A percentile compares a stretch with the other conserved stretches of the same genome.
phyloP scores from a whole-genome alignment of 2,113 vertebrate species.

The Erpornis zantholeuca region DNA sequence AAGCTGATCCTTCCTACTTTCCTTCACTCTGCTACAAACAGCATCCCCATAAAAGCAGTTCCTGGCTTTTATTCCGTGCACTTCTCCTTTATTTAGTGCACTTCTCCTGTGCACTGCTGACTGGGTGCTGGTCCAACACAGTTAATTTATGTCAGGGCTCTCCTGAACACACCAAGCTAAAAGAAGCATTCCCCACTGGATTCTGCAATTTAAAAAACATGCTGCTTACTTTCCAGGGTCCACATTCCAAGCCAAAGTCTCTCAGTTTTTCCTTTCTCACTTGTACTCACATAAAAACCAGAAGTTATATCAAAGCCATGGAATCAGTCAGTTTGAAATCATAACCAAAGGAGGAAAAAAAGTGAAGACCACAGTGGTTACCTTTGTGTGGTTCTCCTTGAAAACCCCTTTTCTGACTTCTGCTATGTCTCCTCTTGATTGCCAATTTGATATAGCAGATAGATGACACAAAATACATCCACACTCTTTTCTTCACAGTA shows the following conservation, averaged over 20 bases:
- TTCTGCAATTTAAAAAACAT: background rate
- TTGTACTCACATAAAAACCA: background rate
- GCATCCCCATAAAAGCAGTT: background rate
- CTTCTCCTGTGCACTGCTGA: background rate
- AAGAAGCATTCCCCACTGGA: background rate
- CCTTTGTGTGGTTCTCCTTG: background rate
- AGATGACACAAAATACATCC: background rate
- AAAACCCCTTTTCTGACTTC: conserved; percentile 23
- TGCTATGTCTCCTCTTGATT: background rate
- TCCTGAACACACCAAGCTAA: background rate
- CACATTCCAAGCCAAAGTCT: background rate
- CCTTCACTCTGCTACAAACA: background rate
- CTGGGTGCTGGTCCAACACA: background rate
- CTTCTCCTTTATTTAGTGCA: no score
- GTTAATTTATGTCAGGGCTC: background rate
- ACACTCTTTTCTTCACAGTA: background rate
- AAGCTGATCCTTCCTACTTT: background rate
- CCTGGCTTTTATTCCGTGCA: background rate
- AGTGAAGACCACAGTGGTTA: background rate
- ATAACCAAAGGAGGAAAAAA: background rate
- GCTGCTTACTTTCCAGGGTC: background rate
- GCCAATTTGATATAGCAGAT: background rate
- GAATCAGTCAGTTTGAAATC: background rate
- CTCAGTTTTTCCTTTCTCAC: background rate
- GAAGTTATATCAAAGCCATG: background rate